Evolutionary conservation across 2,113 vertebrate genomes (phyloP).

Genomic region (Mobula birostris): DNA sequence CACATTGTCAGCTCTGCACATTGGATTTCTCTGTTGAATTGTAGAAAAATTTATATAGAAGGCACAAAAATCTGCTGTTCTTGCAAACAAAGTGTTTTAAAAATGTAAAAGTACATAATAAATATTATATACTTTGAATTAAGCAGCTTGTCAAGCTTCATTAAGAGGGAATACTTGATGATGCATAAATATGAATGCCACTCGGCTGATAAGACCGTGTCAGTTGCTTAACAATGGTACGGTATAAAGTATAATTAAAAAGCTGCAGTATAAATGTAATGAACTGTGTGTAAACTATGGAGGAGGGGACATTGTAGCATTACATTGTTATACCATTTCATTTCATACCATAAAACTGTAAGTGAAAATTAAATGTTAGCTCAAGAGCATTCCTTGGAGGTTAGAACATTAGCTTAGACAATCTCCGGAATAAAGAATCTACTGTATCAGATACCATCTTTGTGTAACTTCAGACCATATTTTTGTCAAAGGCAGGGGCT

Average conservation of each 20-base stretch:
- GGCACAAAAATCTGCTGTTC: not conserved
- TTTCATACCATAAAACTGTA: constrained; percentile 36
- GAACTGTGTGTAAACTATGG: constrained; percentile 36
- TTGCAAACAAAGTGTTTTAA: constrained; percentile 23
- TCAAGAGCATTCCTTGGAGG: constrained; percentile 30
- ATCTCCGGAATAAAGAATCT: constrained; percentile 31
- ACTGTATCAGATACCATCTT: constrained; percentile 33
- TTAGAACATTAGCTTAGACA: constrained; percentile 37
- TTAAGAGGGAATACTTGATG: constrained; percentile 29
- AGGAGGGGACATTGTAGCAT: constrained; percentile 30
- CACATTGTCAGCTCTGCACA: constrained; percentile 4
- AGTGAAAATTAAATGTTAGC: constrained; percentile 35
- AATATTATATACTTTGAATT: constrained; percentile 33
- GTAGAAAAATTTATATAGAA: not conserved
- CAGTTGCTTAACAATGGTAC: constrained; percentile 34
- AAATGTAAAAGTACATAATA: constrained; percentile 34
- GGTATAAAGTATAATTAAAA: constrained; percentile 37
- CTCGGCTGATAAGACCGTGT: constrained; percentile 33
- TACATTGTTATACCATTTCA: constrained; percentile 37
- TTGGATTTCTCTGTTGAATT: constrained; percentile 12
- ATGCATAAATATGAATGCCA: constrained; percentile 37
- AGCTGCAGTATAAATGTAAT: constrained; percentile 34
- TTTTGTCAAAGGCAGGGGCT: constrained; percentile 27
- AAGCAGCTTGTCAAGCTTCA: constrained; percentile 34
- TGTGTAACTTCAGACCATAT: constrained; percentile 28